A percentile compares a stretch with the other conserved stretches of the same genome.
Conservation (phyloP, 2,113 vertebrate genomes). For the Planiliza haematocheilus region DNA sequence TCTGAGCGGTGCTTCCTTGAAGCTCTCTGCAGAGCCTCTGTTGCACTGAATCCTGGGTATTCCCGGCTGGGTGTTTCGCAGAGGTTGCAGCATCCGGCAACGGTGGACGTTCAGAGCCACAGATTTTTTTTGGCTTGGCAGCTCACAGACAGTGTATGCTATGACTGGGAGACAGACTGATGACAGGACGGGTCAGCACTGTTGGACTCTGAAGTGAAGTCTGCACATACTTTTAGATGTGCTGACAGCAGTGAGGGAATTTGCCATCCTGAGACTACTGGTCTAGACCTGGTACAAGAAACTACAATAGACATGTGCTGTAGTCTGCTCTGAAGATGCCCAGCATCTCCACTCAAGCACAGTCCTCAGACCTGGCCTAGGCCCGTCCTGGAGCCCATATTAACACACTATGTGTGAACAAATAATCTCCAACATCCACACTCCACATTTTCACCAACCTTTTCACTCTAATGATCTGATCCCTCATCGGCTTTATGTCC, state of each 20-base stretch:
- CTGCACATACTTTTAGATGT: slow-evolving; percentile 24
- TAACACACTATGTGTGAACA: slow-evolving; percentile 11
- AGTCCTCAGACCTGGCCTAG: slow-evolving; percentile 49
- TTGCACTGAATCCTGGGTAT: slow-evolving; percentile 51
- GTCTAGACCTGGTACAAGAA: slow-evolving; percentile 34
- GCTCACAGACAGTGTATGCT: slow-evolving; percentile 13
- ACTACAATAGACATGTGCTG: slow-evolving; percentile 30
- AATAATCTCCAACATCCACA: slow-evolving; percentile 15
- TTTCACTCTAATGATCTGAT: slow-evolving; percentile 98
- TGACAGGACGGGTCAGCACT: background rate
- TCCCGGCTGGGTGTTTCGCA: slow-evolving; percentile 55
- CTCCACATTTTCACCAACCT: slow-evolving; percentile 80
- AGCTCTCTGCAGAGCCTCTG: slow-evolving; percentile 55
- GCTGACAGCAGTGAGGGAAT: slow-evolving; percentile 14
- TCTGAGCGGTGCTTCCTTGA: slow-evolving; percentile 25
- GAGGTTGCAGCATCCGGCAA: slow-evolving; percentile 58
- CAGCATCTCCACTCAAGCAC: slow-evolving; percentile 44
- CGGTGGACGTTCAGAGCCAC: slow-evolving; percentile 12
- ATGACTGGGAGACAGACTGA: slow-evolving; percentile 26
- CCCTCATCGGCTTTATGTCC: slow-evolving; percentile 96
- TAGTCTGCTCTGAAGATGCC: slow-evolving; percentile 44
- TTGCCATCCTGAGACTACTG: slow-evolving; percentile 6
- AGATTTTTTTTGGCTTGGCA: slow-evolving; percentile 18
- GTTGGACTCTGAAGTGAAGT: slow-evolving; percentile 9
- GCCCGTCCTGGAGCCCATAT: slow-evolving; percentile 46